phyloP scores from a whole-genome alignment of 2,113 vertebrate species.

The Bostrychus sinensis region DNA sequence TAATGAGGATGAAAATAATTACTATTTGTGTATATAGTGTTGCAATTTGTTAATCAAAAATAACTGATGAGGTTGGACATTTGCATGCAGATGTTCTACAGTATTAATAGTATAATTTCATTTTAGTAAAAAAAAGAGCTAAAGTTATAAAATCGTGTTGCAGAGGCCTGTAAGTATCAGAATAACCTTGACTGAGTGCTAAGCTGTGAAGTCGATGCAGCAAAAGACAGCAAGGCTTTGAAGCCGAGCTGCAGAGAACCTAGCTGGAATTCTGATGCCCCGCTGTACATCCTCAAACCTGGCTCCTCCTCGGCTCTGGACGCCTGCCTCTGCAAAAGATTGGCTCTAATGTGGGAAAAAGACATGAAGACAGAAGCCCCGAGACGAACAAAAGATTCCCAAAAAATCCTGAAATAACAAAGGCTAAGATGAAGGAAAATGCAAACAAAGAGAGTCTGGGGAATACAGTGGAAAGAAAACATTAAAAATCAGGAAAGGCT shows the following conservation, averaged over 20 bases:
- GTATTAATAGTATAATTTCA: not conserved
- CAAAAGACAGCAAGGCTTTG: slow-evolving; percentile 72
- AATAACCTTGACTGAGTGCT: slow-evolving; percentile 79
- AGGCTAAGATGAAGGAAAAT: slow-evolving; percentile 16
- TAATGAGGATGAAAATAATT: too few species aligned
- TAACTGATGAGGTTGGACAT: too few species aligned
- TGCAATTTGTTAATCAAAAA: too few species aligned
- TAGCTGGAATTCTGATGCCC: slow-evolving; percentile 87
- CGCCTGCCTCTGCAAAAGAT: slow-evolving; percentile 25
- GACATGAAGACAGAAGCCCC: slow-evolving; percentile 13
- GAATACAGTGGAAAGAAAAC: not conserved
- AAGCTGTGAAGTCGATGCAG: slow-evolving; percentile 75
- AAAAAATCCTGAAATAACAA: not conserved
- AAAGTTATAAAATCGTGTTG: slow-evolving; percentile 4
- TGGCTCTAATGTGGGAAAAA: slow-evolving; percentile 20
- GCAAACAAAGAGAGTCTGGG: slow-evolving; percentile 13
- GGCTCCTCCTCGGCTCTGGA: slow-evolving; percentile 12
- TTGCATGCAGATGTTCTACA: too few species aligned
- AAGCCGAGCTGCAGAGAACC: slow-evolving; percentile 83
- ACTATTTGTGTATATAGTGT: too few species aligned
- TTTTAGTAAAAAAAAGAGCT: too few species aligned
- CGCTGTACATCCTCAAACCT: slow-evolving; percentile 65
- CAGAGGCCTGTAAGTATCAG: slow-evolving; percentile 41
- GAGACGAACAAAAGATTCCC: slow-evolving; percentile 18
- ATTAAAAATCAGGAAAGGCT: not conserved